Percentiles rank a stretch among this genome's conserved stretches.
Evolutionary conservation across 1,140 invertebrate genomes (phyloP).

Genomic region (Bombus picipes): DNA sequence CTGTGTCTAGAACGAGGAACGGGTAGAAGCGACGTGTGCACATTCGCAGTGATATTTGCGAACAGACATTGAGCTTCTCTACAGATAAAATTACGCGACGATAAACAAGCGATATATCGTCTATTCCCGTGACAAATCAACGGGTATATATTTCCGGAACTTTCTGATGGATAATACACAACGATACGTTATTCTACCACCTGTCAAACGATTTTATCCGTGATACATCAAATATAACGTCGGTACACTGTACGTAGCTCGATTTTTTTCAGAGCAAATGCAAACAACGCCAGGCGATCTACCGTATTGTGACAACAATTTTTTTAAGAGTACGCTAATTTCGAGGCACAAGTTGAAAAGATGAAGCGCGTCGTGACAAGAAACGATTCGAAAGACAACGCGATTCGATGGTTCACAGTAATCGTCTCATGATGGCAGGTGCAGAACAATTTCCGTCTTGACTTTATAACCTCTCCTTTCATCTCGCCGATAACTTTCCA

Average conservation of each 20-base stretch:
- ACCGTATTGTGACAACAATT: neutral
- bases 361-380: neutral
- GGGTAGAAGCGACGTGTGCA: slow-evolving; percentile 14
- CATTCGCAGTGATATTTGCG: slow-evolving; percentile 26
- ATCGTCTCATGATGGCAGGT: slow-evolving; percentile 48
- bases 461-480: slow-evolving; percentile 60
- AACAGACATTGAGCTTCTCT: slow-evolving; percentile 16
- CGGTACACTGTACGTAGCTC: neutral
- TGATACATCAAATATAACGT: neutral
- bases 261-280: neutral
- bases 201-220: neutral
- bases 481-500: slow-evolving; percentile 11
- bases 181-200: neutral
- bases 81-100: slow-evolving; percentile 22
- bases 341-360: neutral
- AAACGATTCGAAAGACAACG: neutral
- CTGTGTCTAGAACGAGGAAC: neutral
- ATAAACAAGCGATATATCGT: slow-evolving; percentile 25
- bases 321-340: neutral
- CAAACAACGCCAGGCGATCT: neutral
- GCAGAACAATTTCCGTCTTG: slow-evolving; percentile 41
- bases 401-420: slow-evolving; percentile 12
- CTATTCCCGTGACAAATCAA: neutral
- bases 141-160: neutral
- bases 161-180: neutral